phyloP scores from a whole-genome alignment of 2,888 invertebrate species.

The Himalopsyche anomala region DNA sequence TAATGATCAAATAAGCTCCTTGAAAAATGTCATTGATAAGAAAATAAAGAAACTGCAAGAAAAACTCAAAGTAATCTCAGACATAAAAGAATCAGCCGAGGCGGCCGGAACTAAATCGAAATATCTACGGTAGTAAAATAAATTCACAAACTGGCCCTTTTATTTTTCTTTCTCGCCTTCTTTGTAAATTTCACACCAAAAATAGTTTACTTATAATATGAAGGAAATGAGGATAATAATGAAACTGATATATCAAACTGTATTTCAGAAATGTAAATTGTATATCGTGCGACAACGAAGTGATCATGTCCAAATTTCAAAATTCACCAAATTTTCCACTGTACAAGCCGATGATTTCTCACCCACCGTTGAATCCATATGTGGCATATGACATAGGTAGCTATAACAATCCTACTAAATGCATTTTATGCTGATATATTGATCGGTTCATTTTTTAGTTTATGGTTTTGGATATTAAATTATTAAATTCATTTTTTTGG shows the following conservation, averaged over 20 bases:
- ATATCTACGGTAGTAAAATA: constrained; percentile 75
- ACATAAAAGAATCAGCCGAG: constrained; percentile 79
- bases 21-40: constrained; percentile 80
- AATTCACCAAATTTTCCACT: constrained; percentile 73
- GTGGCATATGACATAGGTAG: constrained; percentile 84
- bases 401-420: constrained; percentile 48
- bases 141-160: no score
- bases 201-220: no score
- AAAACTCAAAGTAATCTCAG: constrained; percentile 78
- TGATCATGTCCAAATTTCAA: constrained; percentile 82
- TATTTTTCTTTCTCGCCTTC: no score
- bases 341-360: constrained; percentile 74
- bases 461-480: no score
- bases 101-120: constrained; percentile 85
- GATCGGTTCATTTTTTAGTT: no score
- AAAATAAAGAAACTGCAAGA: constrained; percentile 80
- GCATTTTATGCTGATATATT: no score
- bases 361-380: constrained; percentile 79
- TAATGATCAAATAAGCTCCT: constrained; percentile 80
- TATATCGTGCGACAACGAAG: constrained; percentile 86
- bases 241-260: constrained; percentile 3
- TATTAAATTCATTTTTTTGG: no score
- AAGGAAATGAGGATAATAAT: no score
- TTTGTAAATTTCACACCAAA: no score
- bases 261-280: constrained; percentile 82